Evolutionary conservation across 2,113 vertebrate genomes (phyloP), one percentile per base, ranked within the genome.

Genomic region (Gasterosteus aculeatus): DNA sequence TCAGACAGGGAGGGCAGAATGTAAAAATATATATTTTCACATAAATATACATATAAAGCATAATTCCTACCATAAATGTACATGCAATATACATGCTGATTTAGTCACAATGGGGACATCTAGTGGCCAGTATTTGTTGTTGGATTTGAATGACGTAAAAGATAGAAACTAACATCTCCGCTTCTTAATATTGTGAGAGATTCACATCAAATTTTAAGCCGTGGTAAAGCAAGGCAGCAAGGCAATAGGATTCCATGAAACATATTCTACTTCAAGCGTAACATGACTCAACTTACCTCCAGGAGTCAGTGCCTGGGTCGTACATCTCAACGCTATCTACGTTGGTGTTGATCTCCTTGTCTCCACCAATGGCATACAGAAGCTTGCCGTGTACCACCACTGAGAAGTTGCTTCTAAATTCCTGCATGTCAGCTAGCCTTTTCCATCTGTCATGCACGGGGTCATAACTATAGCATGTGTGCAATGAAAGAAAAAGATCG

Each of bases 301-400:
- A 95, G 44, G 83, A 72, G 82, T 94, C 83, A 0, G 75, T 84
- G 44, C 89, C 77, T 11, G 80, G 76, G 69, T 86, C 84, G 82
- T 94, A 95, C 84, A 89, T 91, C 82, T 95, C 93, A 58, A 94
- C 93, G 6, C 85, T 94, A 72, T 93, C 88, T 33, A 92, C 18
- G 46, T 94, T 95, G 78, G 75, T 89, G 66, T 89, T 90, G 65
- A 93, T 88, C 72, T 94, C 87, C 46, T 77, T 89, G 70, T 95
- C 94, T 77, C 94, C 94, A 62, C 93, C 94, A 12, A 94, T 88
- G 46, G 93, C 93, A 18, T 91, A 94, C 38, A 95, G 88, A 0
- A 10, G 53, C 0, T 73, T 62, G 8, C 66, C 72, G 4, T 75
- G 74, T 9, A 85, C 90, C 69, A 92, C 85, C 18, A 92, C 2